A percentile compares a stretch with the other conserved stretches of the same genome.
phyloP scores from a whole-genome alignment of 1,140 invertebrate genomes.

The Sitobion miscanthi region DNA sequence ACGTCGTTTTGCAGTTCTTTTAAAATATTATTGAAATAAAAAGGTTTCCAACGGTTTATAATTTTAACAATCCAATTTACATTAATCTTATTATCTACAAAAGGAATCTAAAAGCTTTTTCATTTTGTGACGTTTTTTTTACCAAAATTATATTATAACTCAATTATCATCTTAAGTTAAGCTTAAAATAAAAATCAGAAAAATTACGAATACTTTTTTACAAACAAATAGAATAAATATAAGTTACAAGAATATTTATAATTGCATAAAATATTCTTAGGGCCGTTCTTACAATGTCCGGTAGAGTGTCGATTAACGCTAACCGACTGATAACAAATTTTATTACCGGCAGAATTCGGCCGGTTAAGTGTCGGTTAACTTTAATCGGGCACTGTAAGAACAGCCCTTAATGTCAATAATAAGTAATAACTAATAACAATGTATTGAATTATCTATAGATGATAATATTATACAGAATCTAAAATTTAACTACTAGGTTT shows the following conservation, averaged over 20 bases:
- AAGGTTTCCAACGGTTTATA: background rate
- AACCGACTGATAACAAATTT: no score
- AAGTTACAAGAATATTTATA: background rate
- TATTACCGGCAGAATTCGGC: no score
- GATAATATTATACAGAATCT: background rate
- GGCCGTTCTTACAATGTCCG: no score
- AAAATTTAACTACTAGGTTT: background rate
- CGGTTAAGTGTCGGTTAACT: no score
- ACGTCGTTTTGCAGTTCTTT: background rate
- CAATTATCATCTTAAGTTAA: background rate
- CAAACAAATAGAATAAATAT: background rate
- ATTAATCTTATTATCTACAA: background rate
- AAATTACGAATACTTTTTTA: background rate
- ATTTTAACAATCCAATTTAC: conserved; percentile 17
- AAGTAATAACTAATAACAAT: background rate
- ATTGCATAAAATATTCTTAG: background rate
- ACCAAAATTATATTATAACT: background rate
- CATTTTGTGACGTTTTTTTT: background rate
- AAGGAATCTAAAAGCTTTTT: background rate
- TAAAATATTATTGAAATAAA: background rate
- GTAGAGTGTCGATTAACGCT: no score
- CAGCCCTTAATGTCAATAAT: background rate
- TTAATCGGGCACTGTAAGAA: no score
- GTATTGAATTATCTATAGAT: background rate
- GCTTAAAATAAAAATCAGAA: background rate